Evolutionary conservation across 2,888 invertebrate species (phyloP).

Genomic region (Nomada ferruginata): DNA sequence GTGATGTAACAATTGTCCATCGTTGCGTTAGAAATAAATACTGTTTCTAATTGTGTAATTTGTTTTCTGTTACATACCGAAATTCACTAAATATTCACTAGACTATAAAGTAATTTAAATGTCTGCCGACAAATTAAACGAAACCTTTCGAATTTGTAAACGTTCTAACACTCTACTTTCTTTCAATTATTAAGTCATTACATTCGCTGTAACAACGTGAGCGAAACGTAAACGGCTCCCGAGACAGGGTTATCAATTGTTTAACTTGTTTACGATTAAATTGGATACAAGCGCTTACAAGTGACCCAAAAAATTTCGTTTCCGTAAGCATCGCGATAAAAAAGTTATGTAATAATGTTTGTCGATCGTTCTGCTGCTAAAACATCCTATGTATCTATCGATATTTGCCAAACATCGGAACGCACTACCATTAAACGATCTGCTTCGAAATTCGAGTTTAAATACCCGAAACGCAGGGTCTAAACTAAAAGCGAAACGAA

Average conservation of each 20-base stretch:
- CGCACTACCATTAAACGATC: too few relatives aligned
- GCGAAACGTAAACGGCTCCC: neutral
- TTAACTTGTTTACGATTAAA: constrained; percentile 24
- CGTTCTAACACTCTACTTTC: too few relatives aligned
- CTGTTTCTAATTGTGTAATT: neutral
- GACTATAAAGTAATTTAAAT: neutral
- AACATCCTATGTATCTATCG: neutral
- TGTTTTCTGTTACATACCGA: neutral
- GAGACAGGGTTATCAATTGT: constrained; percentile 24
- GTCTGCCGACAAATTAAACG: neutral
- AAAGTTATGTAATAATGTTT: constrained; percentile 12
- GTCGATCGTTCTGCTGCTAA: constrained; percentile 5
- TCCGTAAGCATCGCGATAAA: constrained; percentile 31
- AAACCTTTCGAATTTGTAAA: too few relatives aligned
- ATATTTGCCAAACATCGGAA: neutral
- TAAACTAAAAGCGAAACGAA: neutral
- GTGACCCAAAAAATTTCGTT: constrained; percentile 34
- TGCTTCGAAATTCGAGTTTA: neutral
- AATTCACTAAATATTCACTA: neutral
- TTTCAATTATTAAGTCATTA: too few relatives aligned
- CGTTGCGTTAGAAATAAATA: constrained; percentile 17
- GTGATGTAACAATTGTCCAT: constrained; percentile 25
- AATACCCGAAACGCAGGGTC: too few relatives aligned
- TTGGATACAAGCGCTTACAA: constrained; percentile 7
- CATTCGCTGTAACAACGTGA: neutral